Base-by-base conservation (phyloP, 2,888 invertebrate species). In the Drosophila rubida region DNA sequence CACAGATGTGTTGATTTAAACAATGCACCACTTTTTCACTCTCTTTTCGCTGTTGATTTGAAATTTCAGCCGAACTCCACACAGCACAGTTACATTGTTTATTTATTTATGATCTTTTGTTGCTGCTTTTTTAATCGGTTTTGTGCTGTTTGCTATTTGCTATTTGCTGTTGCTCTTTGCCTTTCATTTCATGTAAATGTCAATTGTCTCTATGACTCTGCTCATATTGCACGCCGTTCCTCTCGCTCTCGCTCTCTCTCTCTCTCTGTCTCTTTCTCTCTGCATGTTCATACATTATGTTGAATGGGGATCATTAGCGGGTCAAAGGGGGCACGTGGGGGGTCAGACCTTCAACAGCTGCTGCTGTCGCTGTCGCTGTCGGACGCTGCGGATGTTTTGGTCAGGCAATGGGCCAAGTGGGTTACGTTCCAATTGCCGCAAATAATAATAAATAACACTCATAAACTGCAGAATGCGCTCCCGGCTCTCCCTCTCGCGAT, bases 341-440 rank as follows among this genome's bases (percentile, higher is more conserved):
- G 22, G 22, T 14, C 13, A 42, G 41, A 25, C 46, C 55, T 25
- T 37, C 53, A 64, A 63, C 77, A 69, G 73, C 69, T 62, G 65
- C 27, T 48, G 25, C 9, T 25, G 19, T 19, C 19, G 19, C 66
- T 62, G 65, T 25, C 19, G 30, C 4, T 32, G 32, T 35, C 35
- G 35, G 35, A 7, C 35, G 6, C 13, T 37, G 35, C 23, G 25
- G 8, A 50, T 64, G 48, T 65, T 58, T 57, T 42, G 32, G 32
- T 42, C 51, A 61, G 73, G 57, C 69, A 68, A 51, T 54, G 49
- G 46, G 69, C 65, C 59, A 78, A 79, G 69, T 74, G 74, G 83
- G 75, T 86, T 84, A 80, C 81, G 84, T 88, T 84, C 84, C 69
- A 78, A 72, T 83, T 80, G 64, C 53, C 62, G 54, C 53, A 53